A percentile compares a stretch with the other conserved stretches of the same genome.
phyloP scores from a whole-genome alignment of 2,113 vertebrate genomes.

The Arenaria interpres region DNA sequence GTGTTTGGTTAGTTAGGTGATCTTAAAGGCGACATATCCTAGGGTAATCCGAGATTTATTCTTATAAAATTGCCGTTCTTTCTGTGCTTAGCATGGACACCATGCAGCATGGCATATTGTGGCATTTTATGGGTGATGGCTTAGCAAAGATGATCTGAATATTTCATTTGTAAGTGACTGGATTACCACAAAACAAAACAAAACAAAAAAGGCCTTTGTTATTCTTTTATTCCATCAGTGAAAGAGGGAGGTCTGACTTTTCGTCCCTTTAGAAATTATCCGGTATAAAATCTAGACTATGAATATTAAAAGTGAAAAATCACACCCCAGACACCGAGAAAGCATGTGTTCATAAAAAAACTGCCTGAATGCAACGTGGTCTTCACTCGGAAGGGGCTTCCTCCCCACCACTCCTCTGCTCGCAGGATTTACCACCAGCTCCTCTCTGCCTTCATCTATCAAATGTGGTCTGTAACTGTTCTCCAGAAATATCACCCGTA shows the following conservation, averaged over 20 bases:
- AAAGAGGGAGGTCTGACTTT: conserved; percentile 3
- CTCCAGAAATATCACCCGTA: conserved; percentile 30
- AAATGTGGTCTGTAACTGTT: conserved; percentile 2
- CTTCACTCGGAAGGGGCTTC: conserved; percentile 34
- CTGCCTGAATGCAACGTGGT: conserved; percentile 5
- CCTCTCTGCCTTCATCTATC: conserved; percentile 32
- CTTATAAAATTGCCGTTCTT: background rate
- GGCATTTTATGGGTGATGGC: background rate
- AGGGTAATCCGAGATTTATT: conserved; percentile 15
- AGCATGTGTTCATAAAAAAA: background rate
- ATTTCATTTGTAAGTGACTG: background rate
- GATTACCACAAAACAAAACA: background rate
- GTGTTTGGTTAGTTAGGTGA: background rate
- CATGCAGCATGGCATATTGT: background rate
- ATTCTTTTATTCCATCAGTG: background rate
- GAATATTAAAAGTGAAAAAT: conserved; percentile 21
- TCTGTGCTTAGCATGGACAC: background rate
- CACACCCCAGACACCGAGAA: background rate
- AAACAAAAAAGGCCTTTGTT: conserved; percentile 60
- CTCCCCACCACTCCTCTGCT: background rate
- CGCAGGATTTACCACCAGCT: conserved; percentile 37
- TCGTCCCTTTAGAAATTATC: background rate
- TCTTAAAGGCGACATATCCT: background rate
- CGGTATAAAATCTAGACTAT: background rate
- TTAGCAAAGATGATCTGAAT: conserved; percentile 31